Conservation (phyloP, 1,140 invertebrate genomes). For the Ericerus pela region DNA sequence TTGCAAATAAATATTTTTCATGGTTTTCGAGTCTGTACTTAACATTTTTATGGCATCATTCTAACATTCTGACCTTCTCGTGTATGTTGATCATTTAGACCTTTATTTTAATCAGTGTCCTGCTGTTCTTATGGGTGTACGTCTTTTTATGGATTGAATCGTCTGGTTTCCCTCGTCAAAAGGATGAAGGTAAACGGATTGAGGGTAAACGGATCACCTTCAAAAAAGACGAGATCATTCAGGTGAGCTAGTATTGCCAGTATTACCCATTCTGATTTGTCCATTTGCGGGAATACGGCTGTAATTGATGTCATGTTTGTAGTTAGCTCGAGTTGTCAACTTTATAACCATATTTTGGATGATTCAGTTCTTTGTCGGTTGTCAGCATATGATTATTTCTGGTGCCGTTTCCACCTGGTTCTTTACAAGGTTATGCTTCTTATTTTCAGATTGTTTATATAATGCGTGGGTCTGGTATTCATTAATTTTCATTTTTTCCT, state of each 20-base stretch:
- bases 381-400: constrained; percentile 60
- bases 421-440: constrained; percentile 50
- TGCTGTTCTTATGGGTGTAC: constrained; percentile 43
- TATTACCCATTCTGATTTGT: background rate
- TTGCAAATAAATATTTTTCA: too few species aligned
- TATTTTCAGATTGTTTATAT: constrained; percentile 30
- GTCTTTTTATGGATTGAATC: constrained; percentile 45
- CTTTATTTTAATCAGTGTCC: constrained; percentile 39
- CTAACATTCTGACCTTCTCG: background rate
- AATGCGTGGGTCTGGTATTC: constrained; percentile 18
- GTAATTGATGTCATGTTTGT: constrained; percentile 15
- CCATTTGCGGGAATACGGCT: background rate
- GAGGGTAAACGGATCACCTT: constrained; percentile 30
- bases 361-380: constrained; percentile 55
- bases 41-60: too few species aligned
- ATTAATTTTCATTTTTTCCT: constrained; percentile 23
- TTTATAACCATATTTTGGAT: constrained; percentile 55
- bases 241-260: constrained; percentile 29
- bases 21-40: too few species aligned
- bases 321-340: constrained; percentile 48
- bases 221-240: constrained; percentile 36
- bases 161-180: constrained; percentile 31
- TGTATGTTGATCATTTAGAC: constrained; percentile 40
- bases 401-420: constrained; percentile 62
- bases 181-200: background rate